A percentile compares a stretch with the other conserved stretches of the same genome.
Evolutionary conservation across 2,888 invertebrate genomes (phyloP).

Genomic region (Agonopterix alstromeriana): DNA sequence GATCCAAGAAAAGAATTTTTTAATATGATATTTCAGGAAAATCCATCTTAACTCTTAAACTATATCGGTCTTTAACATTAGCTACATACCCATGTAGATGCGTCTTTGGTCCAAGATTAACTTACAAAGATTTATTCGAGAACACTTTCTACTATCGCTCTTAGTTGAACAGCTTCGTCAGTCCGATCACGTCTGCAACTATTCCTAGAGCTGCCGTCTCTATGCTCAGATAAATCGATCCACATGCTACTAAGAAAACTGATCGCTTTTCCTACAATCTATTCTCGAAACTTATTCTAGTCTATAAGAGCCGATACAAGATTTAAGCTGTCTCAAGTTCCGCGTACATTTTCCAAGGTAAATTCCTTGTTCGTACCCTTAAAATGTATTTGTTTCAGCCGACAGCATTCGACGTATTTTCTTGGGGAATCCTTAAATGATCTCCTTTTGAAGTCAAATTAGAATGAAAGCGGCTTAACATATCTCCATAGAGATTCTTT

Average conservation of each 20-base stretch:
- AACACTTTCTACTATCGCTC: conserved; percentile 31
- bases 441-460: conserved; percentile 1
- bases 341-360: background rate
- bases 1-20: no score
- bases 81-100: no score
- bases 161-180: conserved; percentile 29
- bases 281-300: conserved; percentile 8
- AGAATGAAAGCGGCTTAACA: background rate
- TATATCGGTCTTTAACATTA: no score
- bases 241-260: conserved; percentile 30
- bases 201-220: conserved; percentile 32
- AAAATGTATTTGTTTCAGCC: background rate
- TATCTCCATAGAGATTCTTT: background rate
- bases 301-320: background rate
- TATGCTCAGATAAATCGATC: conserved; percentile 33
- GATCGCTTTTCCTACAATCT: conserved; percentile 18
- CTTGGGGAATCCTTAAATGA: background rate
- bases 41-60: no score
- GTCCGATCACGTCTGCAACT: conserved; percentile 45
- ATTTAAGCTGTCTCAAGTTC: background rate
- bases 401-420: background rate
- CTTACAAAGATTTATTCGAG: no score
- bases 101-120: no score
- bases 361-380: background rate
- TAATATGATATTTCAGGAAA: no score